phyloP scores from a whole-genome alignment of 2,113 vertebrate genomes.

The Tychaedon coryphoeus region DNA sequence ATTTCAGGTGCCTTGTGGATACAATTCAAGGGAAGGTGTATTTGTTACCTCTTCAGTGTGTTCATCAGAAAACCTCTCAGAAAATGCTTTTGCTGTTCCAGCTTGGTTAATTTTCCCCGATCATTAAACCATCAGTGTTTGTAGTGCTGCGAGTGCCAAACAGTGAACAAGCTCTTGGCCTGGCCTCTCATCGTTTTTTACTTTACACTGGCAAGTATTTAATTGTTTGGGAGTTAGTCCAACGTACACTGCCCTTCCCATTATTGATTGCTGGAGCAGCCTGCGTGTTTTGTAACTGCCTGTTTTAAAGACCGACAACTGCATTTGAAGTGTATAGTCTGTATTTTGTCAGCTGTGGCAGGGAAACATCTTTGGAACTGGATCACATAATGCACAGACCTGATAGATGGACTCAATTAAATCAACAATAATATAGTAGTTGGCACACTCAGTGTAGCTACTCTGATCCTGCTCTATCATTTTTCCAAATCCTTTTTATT shows the following conservation, averaged over 20 bases:
- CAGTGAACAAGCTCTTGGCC: conserved; percentile 53
- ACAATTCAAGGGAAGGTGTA: background rate
- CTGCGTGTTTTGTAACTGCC: conserved; percentile 57
- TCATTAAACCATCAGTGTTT: conserved; percentile 59
- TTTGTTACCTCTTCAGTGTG: conserved; percentile 9
- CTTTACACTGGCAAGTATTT: conserved; percentile 62
- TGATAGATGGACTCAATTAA: conserved; percentile 67
- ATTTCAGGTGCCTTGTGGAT: background rate
- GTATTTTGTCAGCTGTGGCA: conserved; percentile 67
- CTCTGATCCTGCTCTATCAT: conserved; percentile 60
- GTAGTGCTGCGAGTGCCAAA: conserved; percentile 45
- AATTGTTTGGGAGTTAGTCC: conserved; percentile 63
- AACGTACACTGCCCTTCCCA: conserved; percentile 58
- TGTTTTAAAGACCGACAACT: conserved; percentile 47
- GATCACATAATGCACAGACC: conserved; percentile 53
- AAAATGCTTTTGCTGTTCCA: conserved; percentile 15
- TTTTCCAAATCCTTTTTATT: conserved; percentile 45
- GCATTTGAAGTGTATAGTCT: conserved; percentile 59
- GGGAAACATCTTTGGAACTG: conserved; percentile 54
- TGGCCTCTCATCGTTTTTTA: background rate
- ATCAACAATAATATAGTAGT: conserved; percentile 63
- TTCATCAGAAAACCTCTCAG: conserved; percentile 19
- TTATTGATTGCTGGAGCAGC: conserved; percentile 55
- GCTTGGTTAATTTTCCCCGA: background rate
- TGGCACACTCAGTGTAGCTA: conserved; percentile 63